These are phyloP conservation scores for Pelagia noctiluca DNA, from an alignment of 30 jellyfish, hydroid and myxozoan species.

Conservation along the genomic window DNA sequence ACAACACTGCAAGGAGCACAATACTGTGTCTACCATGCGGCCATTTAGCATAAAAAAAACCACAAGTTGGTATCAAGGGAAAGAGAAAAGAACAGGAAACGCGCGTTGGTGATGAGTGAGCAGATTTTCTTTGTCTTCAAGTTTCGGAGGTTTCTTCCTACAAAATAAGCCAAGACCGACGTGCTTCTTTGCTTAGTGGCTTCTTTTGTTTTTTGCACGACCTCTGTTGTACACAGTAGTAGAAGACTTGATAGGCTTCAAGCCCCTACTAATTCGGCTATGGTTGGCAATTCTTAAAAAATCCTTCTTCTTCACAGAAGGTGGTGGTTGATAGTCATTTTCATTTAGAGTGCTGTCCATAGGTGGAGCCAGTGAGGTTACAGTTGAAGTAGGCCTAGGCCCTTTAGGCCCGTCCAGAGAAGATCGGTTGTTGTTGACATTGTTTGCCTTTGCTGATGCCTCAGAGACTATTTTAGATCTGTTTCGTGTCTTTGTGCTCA, in stretches of 20 bases:
- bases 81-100: neutral
- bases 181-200: slow-evolving; percentile 17
- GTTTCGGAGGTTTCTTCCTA: slow-evolving; percentile 24
- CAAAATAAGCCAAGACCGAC: slow-evolving; percentile 17
- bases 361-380: slow-evolving; percentile 4
- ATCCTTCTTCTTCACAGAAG: slow-evolving; percentile 10
- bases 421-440: neutral
- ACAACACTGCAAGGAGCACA: too few species aligned
- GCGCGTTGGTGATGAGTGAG: slow-evolving; percentile 18
- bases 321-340: neutral
- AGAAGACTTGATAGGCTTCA: slow-evolving; percentile 17
- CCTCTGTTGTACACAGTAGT: slow-evolving; percentile 30
- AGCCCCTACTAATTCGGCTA: slow-evolving; percentile 6
- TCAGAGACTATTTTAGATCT: slow-evolving; percentile 23
- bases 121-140: slow-evolving; percentile 22
- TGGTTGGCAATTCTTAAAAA: slow-evolving; percentile 17
- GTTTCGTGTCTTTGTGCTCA: slow-evolving; percentile 33
- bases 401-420: neutral
- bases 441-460: slow-evolving; percentile 22
- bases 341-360: slow-evolving; percentile 1
- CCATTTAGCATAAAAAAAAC: too few species aligned
- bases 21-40: too few species aligned
- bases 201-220: neutral
- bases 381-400: slow-evolving; percentile 9
- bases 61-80: neutral